A percentile compares a stretch with the other conserved stretches of the same genome.
Conservation (phyloP, 2,113 vertebrate genomes). For the Porphyrio hochstetteri region DNA sequence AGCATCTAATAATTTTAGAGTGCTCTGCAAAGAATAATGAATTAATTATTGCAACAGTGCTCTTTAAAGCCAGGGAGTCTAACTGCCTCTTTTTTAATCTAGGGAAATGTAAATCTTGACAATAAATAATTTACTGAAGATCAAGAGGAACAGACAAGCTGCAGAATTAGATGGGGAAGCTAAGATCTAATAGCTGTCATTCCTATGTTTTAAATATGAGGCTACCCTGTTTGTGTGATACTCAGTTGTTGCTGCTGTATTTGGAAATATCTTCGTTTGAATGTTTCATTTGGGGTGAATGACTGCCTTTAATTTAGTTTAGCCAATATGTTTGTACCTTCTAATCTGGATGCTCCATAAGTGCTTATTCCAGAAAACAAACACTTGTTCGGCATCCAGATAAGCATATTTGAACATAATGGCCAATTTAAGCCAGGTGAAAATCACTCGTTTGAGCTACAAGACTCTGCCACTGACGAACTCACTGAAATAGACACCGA, state of each 20-base stretch:
- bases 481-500: not conserved
- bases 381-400: not conserved
- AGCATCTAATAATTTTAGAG: slow-evolving; percentile 1
- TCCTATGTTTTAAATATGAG: slow-evolving; percentile 36
- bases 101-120: slow-evolving; percentile 2
- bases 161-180: slow-evolving; percentile 1
- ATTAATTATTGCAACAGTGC: slow-evolving; percentile 35
- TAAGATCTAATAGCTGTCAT: slow-evolving; percentile 3
- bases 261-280: slow-evolving; percentile 25
- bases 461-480: not conserved
- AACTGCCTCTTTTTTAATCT: slow-evolving; percentile 21
- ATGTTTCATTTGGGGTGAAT: slow-evolving; percentile 31
- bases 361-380: slow-evolving; percentile 16
- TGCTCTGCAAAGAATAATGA: slow-evolving; percentile 25
- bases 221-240: not conserved
- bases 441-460: not conserved
- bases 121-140: slow-evolving; percentile 53
- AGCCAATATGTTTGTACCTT: slow-evolving; percentile 25
- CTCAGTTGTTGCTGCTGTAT: not conserved
- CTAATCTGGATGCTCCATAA: not conserved
- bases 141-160: slow-evolving; percentile 28
- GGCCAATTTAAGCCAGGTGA: not conserved
- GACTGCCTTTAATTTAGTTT: slow-evolving; percentile 34
- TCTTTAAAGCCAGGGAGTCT: not conserved
- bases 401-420: not conserved